A percentile compares a stretch with the other conserved stretches of the same genome.
Conservation (phyloP, 2,888 invertebrate genomes). For the Drosophila buzzatii region DNA sequence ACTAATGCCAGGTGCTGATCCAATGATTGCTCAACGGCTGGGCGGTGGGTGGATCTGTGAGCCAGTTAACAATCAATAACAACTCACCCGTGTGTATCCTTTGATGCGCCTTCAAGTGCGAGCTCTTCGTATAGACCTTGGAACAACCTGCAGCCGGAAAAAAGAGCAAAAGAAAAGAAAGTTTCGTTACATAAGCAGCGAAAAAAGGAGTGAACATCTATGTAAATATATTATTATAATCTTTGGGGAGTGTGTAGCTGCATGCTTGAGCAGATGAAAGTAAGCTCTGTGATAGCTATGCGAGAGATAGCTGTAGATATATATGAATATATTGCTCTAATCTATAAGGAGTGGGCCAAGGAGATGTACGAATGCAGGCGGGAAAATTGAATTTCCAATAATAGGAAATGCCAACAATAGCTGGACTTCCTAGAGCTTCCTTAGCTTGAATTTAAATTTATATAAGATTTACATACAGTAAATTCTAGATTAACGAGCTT, state of each 20-base stretch:
- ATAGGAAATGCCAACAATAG: too few relatives aligned
- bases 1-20: conserved; percentile 25
- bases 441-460: too few relatives aligned
- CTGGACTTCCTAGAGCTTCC: too few relatives aligned
- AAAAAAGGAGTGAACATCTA: not conserved
- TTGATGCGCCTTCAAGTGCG: conserved; percentile 98
- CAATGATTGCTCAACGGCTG: not conserved
- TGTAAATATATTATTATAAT: not conserved
- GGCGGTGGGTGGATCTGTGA: conserved; percentile 37
- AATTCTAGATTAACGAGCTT: too few relatives aligned
- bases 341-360: not conserved
- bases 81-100: conserved; percentile 97
- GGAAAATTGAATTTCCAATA: too few relatives aligned
- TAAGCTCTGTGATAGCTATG: not conserved
- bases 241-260: not conserved
- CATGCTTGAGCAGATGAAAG: too few relatives aligned
- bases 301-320: not conserved
- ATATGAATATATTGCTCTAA: not conserved
- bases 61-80: conserved; percentile 39
- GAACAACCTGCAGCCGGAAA: conserved; percentile 90
- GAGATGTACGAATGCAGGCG: not conserved
- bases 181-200: not conserved
- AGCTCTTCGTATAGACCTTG: conserved; percentile 99
- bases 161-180: not conserved
- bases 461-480: too few relatives aligned